These are phyloP conservation scores for Amblyraja radiata DNA, from an alignment of 2,797 vertebrate genomes.

Conservation along the genomic window DNA sequence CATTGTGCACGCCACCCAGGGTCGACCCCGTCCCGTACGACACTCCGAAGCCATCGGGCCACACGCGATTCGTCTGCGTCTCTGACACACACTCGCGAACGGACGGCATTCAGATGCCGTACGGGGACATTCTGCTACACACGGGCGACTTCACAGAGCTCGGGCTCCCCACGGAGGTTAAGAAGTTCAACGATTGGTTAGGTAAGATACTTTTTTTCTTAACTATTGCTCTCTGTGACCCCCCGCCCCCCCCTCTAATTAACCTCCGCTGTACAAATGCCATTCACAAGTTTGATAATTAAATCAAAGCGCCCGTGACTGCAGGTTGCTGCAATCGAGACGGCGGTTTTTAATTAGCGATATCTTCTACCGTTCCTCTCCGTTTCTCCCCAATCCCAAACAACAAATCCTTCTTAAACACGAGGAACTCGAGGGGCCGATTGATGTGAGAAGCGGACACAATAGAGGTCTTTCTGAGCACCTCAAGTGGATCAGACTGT, in stretches of 20 bases:
- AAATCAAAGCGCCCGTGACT: slow-evolving; percentile 59
- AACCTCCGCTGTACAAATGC: slow-evolving; percentile 63
- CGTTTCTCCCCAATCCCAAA: background rate
- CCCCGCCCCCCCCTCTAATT: slow-evolving; percentile 50
- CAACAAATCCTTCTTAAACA: background rate
- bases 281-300: slow-evolving; percentile 64
- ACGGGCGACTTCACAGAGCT: slow-evolving; percentile 96
- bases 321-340: background rate
- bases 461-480: background rate
- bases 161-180: slow-evolving; percentile 94
- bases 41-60: slow-evolving; percentile 87
- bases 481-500: background rate
- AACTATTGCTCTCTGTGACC: slow-evolving; percentile 54
- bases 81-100: slow-evolving; percentile 96
- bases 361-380: background rate
- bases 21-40: slow-evolving; percentile 88
- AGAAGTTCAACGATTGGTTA: slow-evolving; percentile 99
- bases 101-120: slow-evolving; percentile 98
- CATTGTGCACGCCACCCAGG: slow-evolving; percentile 60
- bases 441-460: background rate
- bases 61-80: slow-evolving; percentile 94
- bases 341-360: background rate
- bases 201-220: slow-evolving; percentile 59
- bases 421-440: background rate
- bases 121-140: slow-evolving; percentile 94